Base-by-base conservation (phyloP, 2,888 invertebrate species). In the Diogma glabrata region DNA sequence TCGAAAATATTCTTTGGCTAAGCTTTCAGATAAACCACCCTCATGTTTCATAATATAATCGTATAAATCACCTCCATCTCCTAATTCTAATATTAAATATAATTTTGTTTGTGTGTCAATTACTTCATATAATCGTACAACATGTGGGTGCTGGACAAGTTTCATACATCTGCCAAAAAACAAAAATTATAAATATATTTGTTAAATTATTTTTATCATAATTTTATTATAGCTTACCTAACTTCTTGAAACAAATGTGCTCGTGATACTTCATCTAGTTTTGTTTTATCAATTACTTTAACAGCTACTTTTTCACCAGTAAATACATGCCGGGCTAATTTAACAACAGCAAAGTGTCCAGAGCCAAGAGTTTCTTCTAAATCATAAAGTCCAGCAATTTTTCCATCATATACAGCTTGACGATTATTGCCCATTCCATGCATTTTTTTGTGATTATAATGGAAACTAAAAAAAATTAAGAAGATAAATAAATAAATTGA, bases 101-200 rank as follows among this genome's bases (percentile, higher is more conserved):
- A 96, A 77, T 74, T 99, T 97, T 56, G 95, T 95, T 69, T 94
- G 92, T 30, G 99, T 99, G 73, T 99, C 99, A 66, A 99, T 99
- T 56, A 99, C 97, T 77, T 99, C 96, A 73, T 99, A 99, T 48
- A 99, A 76, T 52, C 96, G 78, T 46, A 99, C 97, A 36, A 99
- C 96, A 74, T 99, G 94, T 26, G 97, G 96, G 74, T 99, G 99
- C 69, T 99, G 97, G 46, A 99, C 97, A 61, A 99, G 74, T 73
- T 97, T 97, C 96, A 97, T 97, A 70, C 96, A 97, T 57, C 94
- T 81, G 56, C 91, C 84, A 89, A 85, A 64, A 52, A 71, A 64
- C 20, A 4, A 45, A 56, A 52, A 52, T 43, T 38, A 51, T 46
- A 38, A 38, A 43, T 22, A 43, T n/a, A n/a, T n/a, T n/a, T n/a